Base-by-base conservation (phyloP, 2,888 invertebrate genomes). In the Conistra vaccinii region DNA sequence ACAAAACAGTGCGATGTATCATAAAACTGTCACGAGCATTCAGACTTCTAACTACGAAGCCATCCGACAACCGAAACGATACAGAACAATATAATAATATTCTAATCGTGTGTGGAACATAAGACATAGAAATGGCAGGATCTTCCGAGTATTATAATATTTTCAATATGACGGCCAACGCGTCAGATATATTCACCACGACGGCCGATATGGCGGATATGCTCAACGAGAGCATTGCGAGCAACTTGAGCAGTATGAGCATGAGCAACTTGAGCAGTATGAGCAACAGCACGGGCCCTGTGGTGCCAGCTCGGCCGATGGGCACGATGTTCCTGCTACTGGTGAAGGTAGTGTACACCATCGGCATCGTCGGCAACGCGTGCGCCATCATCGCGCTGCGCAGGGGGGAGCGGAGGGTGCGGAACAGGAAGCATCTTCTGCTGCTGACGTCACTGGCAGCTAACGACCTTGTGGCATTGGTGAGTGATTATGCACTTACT, bases 361-460 rank as follows among this genome's bases (percentile, higher is more conserved):
- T 98, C 29, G 98, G 98, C 2, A 97, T 98, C 53, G 86, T 97
- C 42, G 98, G 98, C 7, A 98, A 98, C 90, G 96, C 97, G 17
- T 97, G 97, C n/a, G 98, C 98, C 10, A 96, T 99, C 69, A 94
- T 97, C 70, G 98, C 98, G 83, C 96, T 99, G 87, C 96, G 97
- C 88, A 97, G 97, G 80, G 97, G 97, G 0, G 98, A 98, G 93
- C 97, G 97, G 85, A 97, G 97, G 90, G 97, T 98, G 58, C 97
- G 98, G 89, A 98, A 98, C 91, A 97, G 97, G 84, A 98, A 98
- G 92, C 98, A 98, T 93, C 97, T 98, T 86, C 95, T 98, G 89
- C 97, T 98, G 97, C 94, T 98, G 76, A 97, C 98, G 42, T 98
- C 98, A 86, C 94, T 99, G 84, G 98, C 98, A 48, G 97, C 97